Evolutionary conservation across 2,113 vertebrate species (phyloP).

Genomic region (Saccopteryx bilineata): DNA sequence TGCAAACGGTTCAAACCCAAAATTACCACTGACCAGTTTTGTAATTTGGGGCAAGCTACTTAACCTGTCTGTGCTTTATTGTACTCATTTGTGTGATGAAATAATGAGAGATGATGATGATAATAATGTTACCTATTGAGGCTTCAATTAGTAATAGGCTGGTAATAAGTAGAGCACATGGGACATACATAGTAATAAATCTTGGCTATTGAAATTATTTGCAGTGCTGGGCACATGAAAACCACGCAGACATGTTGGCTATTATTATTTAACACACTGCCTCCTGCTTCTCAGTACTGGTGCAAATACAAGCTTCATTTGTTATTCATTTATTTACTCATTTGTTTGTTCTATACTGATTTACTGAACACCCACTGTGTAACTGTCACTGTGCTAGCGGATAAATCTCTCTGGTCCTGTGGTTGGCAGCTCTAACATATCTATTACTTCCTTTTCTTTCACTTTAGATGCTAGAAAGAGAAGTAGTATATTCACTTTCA

Average conservation of each 20-base stretch:
- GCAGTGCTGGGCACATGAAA: not conserved
- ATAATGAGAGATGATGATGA: slow-evolving; percentile 14
- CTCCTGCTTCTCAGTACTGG: not conserved
- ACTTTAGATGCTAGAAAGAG: not conserved
- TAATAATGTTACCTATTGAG: not conserved
- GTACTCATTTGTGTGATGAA: not conserved
- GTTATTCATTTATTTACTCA: not conserved
- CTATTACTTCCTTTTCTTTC: slow-evolving; percentile 30
- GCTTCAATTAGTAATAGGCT: not conserved
- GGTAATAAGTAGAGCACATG: not conserved
- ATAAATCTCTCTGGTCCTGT: not conserved
- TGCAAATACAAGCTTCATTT: not conserved
- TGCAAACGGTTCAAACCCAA: not conserved
- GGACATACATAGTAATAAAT: not conserved
- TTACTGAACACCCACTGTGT: not conserved
- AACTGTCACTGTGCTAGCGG: not conserved
- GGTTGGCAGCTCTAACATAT: not conserved
- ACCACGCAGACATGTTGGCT: not conserved
- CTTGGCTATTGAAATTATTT: slow-evolving; percentile 15
- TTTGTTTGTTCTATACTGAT: not conserved
- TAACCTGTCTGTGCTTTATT: not conserved
- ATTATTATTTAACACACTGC: not conserved
- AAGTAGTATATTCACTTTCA: not conserved
- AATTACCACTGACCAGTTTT: not conserved
- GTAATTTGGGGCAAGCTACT: not conserved